A percentile compares a stretch with the other conserved stretches of the same genome.
Conservation (phyloP, 2,113 vertebrate genomes). For the Erpornis zantholeuca region DNA sequence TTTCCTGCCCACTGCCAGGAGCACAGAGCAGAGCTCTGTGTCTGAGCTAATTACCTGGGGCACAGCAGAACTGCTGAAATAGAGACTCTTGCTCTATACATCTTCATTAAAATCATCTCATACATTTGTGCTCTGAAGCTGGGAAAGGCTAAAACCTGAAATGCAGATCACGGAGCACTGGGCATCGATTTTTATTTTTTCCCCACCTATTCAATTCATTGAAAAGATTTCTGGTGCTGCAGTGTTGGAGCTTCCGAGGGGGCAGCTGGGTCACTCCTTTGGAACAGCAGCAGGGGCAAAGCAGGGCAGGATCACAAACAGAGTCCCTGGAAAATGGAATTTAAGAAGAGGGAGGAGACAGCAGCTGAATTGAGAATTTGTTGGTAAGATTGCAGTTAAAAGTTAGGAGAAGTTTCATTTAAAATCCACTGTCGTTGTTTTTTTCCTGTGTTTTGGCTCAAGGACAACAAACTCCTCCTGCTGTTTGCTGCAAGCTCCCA, state of each 20-base stretch:
- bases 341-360: background rate
- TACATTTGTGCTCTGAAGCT: background rate
- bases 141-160: background rate
- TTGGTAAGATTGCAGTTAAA: background rate
- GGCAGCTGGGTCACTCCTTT: background rate
- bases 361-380: background rate
- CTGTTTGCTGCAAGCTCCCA: background rate
- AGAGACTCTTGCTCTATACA: background rate
- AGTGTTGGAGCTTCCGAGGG: background rate
- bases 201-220: background rate
- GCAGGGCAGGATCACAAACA: background rate
- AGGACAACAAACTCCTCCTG: background rate
- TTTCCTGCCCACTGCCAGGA: conserved; percentile 83
- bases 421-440: background rate
- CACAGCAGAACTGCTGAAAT: conserved; percentile 2
- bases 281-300: background rate
- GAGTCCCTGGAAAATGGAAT: background rate
- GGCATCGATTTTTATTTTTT: background rate
- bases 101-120: conserved; percentile 17
- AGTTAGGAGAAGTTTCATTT: background rate
- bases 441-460: background rate
- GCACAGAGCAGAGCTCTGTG: conserved; percentile 77
- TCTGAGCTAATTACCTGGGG: conserved; percentile 80
- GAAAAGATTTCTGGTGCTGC: background rate
- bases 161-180: background rate